These are phyloP conservation scores for Fratercula arctica DNA, from an alignment of 2,797 vertebrate species.

Conservation along the genomic window DNA sequence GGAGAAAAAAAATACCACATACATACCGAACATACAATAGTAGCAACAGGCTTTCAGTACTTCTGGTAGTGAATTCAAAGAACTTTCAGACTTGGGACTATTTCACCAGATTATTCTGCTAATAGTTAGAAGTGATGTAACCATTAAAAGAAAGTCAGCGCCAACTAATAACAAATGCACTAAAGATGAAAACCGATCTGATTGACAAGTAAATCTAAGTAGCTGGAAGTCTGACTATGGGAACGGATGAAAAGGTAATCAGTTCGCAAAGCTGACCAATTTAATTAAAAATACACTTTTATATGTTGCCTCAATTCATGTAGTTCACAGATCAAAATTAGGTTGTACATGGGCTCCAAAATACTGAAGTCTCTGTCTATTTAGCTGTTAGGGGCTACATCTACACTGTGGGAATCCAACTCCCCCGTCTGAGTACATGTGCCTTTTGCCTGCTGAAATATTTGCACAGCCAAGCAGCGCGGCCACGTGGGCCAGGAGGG, in stretches of 20 bases:
- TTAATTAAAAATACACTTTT: background rate
- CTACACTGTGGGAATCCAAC: background rate
- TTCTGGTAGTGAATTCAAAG: background rate
- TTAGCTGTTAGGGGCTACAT: background rate
- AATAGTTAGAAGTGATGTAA: background rate
- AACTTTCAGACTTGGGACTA: background rate
- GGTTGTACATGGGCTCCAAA: background rate
- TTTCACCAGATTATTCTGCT: background rate
- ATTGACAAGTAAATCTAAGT: background rate
- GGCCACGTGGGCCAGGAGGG: too few species aligned
- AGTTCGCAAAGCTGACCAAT: background rate
- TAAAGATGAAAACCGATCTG: background rate
- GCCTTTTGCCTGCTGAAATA: background rate
- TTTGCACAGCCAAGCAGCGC: background rate
- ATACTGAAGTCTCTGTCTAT: background rate
- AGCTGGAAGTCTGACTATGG: background rate
- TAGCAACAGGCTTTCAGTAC: background rate
- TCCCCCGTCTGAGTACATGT: background rate
- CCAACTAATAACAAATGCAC: background rate
- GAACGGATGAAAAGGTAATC: background rate
- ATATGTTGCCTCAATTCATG: background rate
- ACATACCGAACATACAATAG: background rate
- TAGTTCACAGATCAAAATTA: background rate
- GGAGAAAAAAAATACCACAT: background rate
- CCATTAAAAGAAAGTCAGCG: background rate